Evolutionary conservation across 2,797 vertebrate species (phyloP), one percentile per base, ranked within the genome.

Genomic region (Apogon hyalosoma): DNA sequence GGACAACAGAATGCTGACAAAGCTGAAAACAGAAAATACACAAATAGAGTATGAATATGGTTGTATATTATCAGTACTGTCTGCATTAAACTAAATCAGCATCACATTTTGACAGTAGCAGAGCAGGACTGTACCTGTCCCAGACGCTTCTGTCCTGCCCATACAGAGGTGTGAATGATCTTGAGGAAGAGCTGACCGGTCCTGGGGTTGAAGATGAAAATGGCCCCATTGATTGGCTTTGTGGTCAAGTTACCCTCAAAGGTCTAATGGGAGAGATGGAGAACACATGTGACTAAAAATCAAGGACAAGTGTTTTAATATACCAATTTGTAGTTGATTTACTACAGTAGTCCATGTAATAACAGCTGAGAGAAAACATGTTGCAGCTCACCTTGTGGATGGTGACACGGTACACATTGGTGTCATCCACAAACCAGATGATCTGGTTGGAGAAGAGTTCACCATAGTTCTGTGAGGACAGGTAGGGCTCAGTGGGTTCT

Each of bases 371-470:
- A 0, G 11, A 68, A 13, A 54, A n/a, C 18, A 0, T 0, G 10
- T 7, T 2, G 3, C 13, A 12, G 6, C 88, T 90, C 77, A 97
- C 98, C 96, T 99, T 99, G 94, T 99, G 98, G 73, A 99, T 99
- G 69, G 98, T 99, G 89, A 99, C 98, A 88, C 98, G 84, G 92
- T 99, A 99, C 79, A 99, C 98, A 0, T 99, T 99, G 21, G 98
- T 99, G 92, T 99, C 98, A 63, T 99, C 98, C 76, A 99, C 98
- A 88, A 99, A 99, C 98, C 98, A 99, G 88, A 99, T 99, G 93
- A 99, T 99, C 93, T 99, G 98, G 92, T 99, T 99, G 85, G 98
- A 99, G 94, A 99, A 99, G 64, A 99, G 98, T 86, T 99, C 98
- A 16, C 98, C 98, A 0, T 99, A 99, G 92, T 99, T 99, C 94